A percentile compares a stretch with the other conserved stretches of the same genome.
phyloP scores from a whole-genome alignment of 2,888 invertebrate genomes.

The Chrysomela aeneicollis region DNA sequence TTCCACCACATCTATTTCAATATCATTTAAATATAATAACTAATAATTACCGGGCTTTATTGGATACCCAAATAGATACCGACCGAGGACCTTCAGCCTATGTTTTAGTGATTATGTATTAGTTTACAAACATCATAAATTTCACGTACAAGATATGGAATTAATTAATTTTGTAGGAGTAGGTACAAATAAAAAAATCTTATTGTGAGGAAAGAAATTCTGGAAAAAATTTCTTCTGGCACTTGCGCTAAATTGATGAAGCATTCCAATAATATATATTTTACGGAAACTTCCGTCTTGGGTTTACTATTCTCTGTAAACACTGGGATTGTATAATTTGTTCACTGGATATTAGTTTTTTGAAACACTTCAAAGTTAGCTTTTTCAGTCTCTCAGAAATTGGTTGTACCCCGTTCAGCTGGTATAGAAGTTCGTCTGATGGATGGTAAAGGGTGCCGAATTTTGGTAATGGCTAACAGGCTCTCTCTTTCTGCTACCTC shows the following conservation, averaged over 20 bases:
- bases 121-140: no score
- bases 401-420: background rate
- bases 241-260: background rate
- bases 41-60: background rate
- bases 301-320: constrained; percentile 16
- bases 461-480: constrained; percentile 16
- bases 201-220: background rate
- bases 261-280: background rate
- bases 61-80: constrained; percentile 36
- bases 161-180: background rate
- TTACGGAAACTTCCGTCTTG: background rate
- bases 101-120: background rate
- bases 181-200: background rate
- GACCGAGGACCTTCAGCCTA: constrained; percentile 41
- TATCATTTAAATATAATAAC: background rate
- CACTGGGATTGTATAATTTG: constrained; percentile 44
- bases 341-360: constrained; percentile 11
- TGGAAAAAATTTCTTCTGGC: no score
- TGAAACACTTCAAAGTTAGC: background rate
- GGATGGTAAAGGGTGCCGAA: background rate
- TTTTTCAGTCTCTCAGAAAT: background rate
- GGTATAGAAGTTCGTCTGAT: no score
- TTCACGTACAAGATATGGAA: no score
- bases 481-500: no score
- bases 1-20: no score